Evolutionary conservation across 2,888 invertebrate species (phyloP).

Genomic region (Torymus auratus): DNA sequence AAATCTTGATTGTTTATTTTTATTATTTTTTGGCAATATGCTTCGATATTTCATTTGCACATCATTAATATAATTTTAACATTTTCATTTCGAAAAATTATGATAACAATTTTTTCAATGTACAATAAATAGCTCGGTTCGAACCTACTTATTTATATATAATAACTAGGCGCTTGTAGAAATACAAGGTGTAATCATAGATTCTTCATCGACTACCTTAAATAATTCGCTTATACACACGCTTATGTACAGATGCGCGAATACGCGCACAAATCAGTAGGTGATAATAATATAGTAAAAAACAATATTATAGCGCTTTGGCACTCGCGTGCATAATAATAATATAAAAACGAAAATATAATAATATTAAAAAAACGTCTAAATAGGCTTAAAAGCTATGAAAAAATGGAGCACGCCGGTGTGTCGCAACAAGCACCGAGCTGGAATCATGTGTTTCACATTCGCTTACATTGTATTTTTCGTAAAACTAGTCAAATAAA

Average conservation of each 20-base stretch:
- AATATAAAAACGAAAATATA: slow-evolving; percentile 16
- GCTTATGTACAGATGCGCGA: slow-evolving; percentile 54
- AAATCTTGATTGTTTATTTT: too few relatives aligned
- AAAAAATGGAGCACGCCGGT: slow-evolving; percentile 31
- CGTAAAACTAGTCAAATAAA: slow-evolving; percentile 43
- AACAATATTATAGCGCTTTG: slow-evolving; percentile 39
- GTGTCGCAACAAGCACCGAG: slow-evolving; percentile 35
- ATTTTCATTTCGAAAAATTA: slow-evolving; percentile 24
- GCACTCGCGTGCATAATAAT: slow-evolving; percentile 32
- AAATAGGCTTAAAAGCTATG: slow-evolving; percentile 4
- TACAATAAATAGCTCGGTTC: slow-evolving; percentile 31
- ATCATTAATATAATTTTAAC: not conserved
- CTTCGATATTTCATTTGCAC: too few relatives aligned
- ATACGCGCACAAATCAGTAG: slow-evolving; percentile 40
- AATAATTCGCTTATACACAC: slow-evolving; percentile 59
- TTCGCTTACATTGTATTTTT: slow-evolving; percentile 7
- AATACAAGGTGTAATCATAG: slow-evolving; percentile 50
- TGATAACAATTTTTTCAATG: slow-evolving; percentile 33
- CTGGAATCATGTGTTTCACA: slow-evolving; percentile 38
- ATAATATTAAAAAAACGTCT: slow-evolving; percentile 6
- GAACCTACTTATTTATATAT: slow-evolving; percentile 26
- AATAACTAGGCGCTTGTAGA: slow-evolving; percentile 55
- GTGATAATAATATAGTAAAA: slow-evolving; percentile 44
- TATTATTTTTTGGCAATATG: too few relatives aligned
- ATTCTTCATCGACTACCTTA: slow-evolving; percentile 52